Evolutionary conservation across 2,888 invertebrate genomes (phyloP), one percentile per base, ranked within the genome.

Genomic region (Orthosia gothica): DNA sequence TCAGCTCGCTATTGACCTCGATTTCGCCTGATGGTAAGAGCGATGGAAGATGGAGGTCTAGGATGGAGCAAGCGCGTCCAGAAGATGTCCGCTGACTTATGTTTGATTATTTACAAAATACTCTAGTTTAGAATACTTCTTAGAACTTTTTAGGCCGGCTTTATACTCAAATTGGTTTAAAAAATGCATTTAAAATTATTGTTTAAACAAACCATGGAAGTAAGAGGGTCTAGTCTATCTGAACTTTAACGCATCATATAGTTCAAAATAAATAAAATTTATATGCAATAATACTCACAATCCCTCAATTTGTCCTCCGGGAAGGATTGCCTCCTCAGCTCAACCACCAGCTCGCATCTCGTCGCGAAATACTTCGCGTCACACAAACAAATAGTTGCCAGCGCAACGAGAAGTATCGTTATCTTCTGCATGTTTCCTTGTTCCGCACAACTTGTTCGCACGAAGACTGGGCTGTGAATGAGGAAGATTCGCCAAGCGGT

Each of bases 261-360:
- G 9, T 40, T 5, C 32, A 58, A 58, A 40, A 61, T 15, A 45
- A 59, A 70, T 47, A 40, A 12, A 5, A 20, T 1, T 0, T 12
- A 9, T 40, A 40, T 40, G 40, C 58, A 55, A 64, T 13, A 11
- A 55, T 75, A 82, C 93, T 91, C 79, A 93, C 94, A 94, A 74
- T 94, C 89, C 55, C 90, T 87, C 84, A 94, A 79, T 71, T 94
- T 89, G 45, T 88, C 82, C 70, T 91, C 91, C 0, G 93, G 92
- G 70, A 94, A 93, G 0, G 93, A 93, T 68, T 94, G 94, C 0
- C 67, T 88, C 64, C 92, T 87, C 23, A 94, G 80, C 65, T 93
- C 92, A 0, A 66, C 79, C 0, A 92, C 93, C 59, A 94, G 75
- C 9, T 89, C 90, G 68, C 94, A 95, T 85, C 90, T 88, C 1